Evolutionary conservation across 2,113 vertebrate species (phyloP).

Genomic region (Numida meleagris): DNA sequence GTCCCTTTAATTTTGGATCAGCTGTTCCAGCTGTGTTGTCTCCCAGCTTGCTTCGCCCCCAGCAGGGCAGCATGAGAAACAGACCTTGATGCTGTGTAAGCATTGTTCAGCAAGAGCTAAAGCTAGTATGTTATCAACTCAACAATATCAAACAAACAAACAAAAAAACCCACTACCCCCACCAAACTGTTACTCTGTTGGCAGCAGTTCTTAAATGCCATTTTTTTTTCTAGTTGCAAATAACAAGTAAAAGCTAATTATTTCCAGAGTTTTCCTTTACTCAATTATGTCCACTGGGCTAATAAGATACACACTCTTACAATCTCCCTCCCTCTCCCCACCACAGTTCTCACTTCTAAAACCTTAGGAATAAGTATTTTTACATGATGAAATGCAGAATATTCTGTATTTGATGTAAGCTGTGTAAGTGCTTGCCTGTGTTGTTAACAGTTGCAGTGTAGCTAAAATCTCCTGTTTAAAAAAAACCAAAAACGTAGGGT

Average conservation of each 20-base stretch:
- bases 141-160: background rate
- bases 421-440: background rate
- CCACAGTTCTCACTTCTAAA: background rate
- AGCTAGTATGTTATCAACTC: background rate
- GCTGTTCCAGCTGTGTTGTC: background rate
- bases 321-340: accelerated
- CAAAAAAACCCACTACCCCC: background rate
- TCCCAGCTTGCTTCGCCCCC: background rate
- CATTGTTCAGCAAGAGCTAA: background rate
- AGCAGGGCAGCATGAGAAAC: background rate
- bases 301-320: background rate
- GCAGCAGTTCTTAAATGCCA: background rate
- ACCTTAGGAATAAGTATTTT: background rate
- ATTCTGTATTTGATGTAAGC: background rate
- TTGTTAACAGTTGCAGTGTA: background rate
- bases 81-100: background rate
- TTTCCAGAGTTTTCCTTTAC: background rate
- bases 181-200: background rate
- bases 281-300: background rate
- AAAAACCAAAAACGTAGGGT: accelerated
- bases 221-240: background rate
- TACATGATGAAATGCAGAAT: background rate
- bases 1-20: background rate
- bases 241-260: background rate
- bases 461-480: background rate